Conservation (phyloP, 1,140 invertebrate genomes). For the Trachelipus rathkii region DNA sequence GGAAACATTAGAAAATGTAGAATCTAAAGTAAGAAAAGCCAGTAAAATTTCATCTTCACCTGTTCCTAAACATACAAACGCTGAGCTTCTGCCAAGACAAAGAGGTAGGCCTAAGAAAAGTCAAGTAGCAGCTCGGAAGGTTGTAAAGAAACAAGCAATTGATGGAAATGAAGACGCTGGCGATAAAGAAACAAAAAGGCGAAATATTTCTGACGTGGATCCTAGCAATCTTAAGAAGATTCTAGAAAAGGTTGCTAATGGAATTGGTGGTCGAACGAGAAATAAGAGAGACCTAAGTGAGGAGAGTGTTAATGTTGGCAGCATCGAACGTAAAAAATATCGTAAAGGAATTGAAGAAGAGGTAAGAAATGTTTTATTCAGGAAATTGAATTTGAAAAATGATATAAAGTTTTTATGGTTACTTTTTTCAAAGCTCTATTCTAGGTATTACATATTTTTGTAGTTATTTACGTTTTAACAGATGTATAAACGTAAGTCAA, state of each 20-base stretch:
- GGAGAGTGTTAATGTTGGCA: conserved; percentile 48
- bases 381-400: neutral
- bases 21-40: conserved; percentile 9
- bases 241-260: conserved; percentile 52
- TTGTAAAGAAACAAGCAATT: neutral
- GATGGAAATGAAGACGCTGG: neutral
- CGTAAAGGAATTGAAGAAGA: conserved; percentile 40
- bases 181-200: neutral
- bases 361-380: conserved; percentile 28
- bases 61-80: neutral
- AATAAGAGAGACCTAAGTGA: conserved; percentile 40
- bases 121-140: neutral
- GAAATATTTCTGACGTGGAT: neutral
- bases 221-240: conserved; percentile 46
- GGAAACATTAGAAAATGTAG: conserved; percentile 10
- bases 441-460: too few relatives aligned
- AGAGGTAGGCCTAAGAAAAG: neutral
- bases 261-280: conserved; percentile 46
- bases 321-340: conserved; percentile 48
- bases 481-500: neutral
- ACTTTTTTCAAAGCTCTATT: too few relatives aligned
- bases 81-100: neutral
- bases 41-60: neutral
- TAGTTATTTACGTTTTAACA: too few relatives aligned
- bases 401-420: too few relatives aligned